Base-by-base conservation (phyloP, 2,888 invertebrate species). In the Epinotia bilunana region DNA sequence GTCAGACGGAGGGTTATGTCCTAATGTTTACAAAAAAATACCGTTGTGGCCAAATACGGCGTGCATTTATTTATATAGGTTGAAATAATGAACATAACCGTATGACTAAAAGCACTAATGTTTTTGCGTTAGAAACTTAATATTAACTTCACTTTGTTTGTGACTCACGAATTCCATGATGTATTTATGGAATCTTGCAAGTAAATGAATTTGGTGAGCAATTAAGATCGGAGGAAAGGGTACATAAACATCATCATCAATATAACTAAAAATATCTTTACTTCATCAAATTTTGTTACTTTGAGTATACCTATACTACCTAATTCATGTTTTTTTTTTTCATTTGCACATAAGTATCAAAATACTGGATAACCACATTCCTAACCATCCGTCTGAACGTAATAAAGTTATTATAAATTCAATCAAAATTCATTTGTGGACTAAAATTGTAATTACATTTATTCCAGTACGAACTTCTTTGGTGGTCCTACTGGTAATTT, bases 401-500 rank as follows among this genome's bases (percentile, higher is more conserved):
- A 71, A 62, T 63, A 23, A 39, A 73, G 62, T 68, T 72, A 67
- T 72, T 75, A 65, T 3, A 18, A 23, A 61, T 55, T 71, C n/a
- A 70, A 72, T 75, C 43, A 7, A 33, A 69, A 57, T 71, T 33
- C 16, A 72, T 61, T 72, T 62, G 62, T 65, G 61, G 12, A 46
- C 46, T 67, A 71, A 71, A 71, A 65, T 33, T 23, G 65, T 72
- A 57, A 72, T 75, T 71, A 72, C 65, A 33, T 49, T 49, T 55
- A 75, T 64, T 58, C 64, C 55, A 53, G 60, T 62, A 62, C 71
- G 33, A 53, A 67, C 75, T 72, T 72, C 75, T 72, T 75, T 75
- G 75, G 75, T 75, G 75, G 75, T 72, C 75, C 72, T 62, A 65
- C 67, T 53, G 20, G 71, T 67, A 72, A 75, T 75, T 72, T 75